A percentile compares a stretch with the other conserved stretches of the same genome.
These are phyloP conservation scores for Drosophila imparisetae DNA, from an alignment of 2,888 invertebrate species.

Conservation along the genomic window DNA sequence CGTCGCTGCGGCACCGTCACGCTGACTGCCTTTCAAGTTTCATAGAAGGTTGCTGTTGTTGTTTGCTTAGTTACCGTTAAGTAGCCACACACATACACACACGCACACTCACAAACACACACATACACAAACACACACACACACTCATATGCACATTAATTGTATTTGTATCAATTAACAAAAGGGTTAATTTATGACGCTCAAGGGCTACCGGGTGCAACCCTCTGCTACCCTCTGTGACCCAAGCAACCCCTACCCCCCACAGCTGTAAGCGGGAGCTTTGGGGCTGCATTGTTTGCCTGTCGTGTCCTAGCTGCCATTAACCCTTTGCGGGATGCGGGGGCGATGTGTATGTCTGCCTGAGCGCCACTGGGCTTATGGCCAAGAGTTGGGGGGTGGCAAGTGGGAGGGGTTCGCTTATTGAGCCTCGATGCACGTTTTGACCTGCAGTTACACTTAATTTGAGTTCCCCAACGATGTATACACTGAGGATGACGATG, in stretches of 20 bases:
- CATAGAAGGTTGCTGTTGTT: constrained; percentile 38
- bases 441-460: constrained; percentile 79
- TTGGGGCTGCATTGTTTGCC: constrained; percentile 64
- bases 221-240: constrained; percentile 20
- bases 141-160: constrained; percentile 63
- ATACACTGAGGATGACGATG: constrained; percentile 22
- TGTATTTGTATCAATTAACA: constrained; percentile 85
- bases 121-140: constrained; percentile 17
- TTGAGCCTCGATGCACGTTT: constrained; percentile 50
- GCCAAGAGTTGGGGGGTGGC: background rate
- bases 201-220: constrained; percentile 63
- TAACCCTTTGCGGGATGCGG: constrained; percentile 51
- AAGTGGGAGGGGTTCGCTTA: background rate
- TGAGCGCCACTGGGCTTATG: constrained; percentile 2
- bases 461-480: constrained; percentile 24
- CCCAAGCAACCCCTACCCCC: constrained; percentile 2
- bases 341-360: constrained; percentile 14
- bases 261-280: constrained; percentile 12
- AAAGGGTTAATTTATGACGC: constrained; percentile 84
- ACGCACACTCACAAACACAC: constrained; percentile 19
- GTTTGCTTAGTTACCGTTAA: constrained; percentile 80
- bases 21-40: constrained; percentile 35
- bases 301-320: constrained; percentile 56
- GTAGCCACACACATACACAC: constrained; percentile 53
- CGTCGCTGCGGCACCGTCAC: constrained; percentile 47